Conservation (phyloP, 2,797 vertebrate species). For the Hoplostethus atlanticus region DNA sequence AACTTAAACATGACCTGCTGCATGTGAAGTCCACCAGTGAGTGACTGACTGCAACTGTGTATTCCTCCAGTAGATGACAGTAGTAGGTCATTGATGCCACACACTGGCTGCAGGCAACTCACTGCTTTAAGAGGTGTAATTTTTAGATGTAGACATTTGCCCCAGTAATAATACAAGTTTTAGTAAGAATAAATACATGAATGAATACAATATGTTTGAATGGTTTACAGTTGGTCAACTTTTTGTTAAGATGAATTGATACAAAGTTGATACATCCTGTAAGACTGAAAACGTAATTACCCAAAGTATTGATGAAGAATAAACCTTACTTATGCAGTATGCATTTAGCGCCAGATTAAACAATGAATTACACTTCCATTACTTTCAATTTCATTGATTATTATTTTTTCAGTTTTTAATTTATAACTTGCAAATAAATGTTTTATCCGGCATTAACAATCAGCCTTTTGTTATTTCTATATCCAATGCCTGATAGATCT, state of each 20-base stretch:
- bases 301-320: background rate
- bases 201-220: background rate
- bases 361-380: background rate
- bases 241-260: background rate
- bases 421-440: background rate
- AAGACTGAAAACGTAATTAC: background rate
- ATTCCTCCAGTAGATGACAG: conserved; percentile 70
- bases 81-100: conserved; percentile 45
- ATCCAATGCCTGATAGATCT: background rate
- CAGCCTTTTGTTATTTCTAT: background rate
- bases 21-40: background rate
- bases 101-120: background rate
- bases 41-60: conserved; percentile 34
- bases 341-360: background rate
- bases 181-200: conserved; percentile 6
- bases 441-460: background rate
- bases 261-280: background rate
- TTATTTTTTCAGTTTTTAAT: background rate
- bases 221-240: background rate
- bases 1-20: background rate
- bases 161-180: conserved; percentile 43
- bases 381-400: background rate
- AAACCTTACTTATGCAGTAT: background rate
- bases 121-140: conserved; percentile 7
- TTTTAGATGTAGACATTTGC: conserved; percentile 4